Evolutionary conservation across 2,888 invertebrate species (phyloP).

Genomic region (Cheilosia vulpina): DNA sequence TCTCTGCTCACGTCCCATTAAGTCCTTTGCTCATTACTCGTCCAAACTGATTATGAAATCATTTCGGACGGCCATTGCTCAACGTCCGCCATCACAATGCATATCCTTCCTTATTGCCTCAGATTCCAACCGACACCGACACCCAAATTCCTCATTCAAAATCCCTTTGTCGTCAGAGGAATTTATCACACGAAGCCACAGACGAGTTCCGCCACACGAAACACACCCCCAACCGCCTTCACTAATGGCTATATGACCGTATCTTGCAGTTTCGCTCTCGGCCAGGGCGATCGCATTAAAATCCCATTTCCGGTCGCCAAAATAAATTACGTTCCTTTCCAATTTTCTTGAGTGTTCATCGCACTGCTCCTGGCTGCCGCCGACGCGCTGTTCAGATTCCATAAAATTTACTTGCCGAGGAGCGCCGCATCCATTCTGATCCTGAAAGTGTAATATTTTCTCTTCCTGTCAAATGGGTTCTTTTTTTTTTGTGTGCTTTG

Average conservation of each 20-base stretch:
- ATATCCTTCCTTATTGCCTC: neutral
- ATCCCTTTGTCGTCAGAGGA: constrained; percentile 44
- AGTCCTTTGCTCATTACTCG: neutral
- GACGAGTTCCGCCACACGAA: constrained; percentile 24
- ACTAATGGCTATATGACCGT: constrained; percentile 29
- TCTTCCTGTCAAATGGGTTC: constrained; percentile 40
- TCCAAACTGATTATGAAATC: neutral
- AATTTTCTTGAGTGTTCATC: constrained; percentile 72
- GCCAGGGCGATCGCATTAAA: constrained; percentile 67
- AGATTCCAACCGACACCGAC: neutral
- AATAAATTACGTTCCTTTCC: constrained; percentile 73
- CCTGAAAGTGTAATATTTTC: constrained; percentile 65
- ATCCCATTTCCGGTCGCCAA: constrained; percentile 72
- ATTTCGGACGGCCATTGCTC: neutral
- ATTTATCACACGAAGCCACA: constrained; percentile 56
- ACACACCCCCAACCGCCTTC: constrained; percentile 29
- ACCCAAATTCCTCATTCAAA: constrained; percentile 47
- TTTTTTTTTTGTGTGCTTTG: constrained; percentile 7
- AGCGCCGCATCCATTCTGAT: constrained; percentile 30
- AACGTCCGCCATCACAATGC: neutral
- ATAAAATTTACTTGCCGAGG: constrained; percentile 59
- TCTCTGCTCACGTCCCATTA: neutral
- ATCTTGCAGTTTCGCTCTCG: constrained; percentile 12
- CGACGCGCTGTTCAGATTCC: constrained; percentile 46
- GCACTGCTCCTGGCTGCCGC: constrained; percentile 13